Evolutionary conservation across 2,888 invertebrate species (phyloP), one percentile per base, ranked within the genome.

Genomic region (Calameuta pallipes): DNA sequence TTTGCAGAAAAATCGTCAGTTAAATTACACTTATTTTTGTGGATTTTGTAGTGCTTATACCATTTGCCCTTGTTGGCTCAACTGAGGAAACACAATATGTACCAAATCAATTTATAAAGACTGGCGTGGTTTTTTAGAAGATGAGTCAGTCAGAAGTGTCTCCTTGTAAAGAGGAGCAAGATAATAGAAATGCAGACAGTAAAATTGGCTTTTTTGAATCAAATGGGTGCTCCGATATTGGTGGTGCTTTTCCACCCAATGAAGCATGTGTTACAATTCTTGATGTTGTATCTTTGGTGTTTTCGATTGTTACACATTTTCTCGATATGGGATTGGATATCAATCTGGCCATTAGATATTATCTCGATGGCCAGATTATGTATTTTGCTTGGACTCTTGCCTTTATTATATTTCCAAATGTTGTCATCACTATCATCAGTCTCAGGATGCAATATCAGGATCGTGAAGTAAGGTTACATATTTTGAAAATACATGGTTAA

Each of bases 391-490:
- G 95, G 91, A 96, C 96, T 1, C 89, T 95, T 74, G 93, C 93
- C 68, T 95, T 96, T 87, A 95, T 96, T 83, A 92, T 96, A 74
- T 90, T 96, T 84, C 96, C 96, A 74, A 95, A 96, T 0, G 92
- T 96, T 82, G 94, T 96, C 37, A 96, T 95, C 89, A 96, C 95
- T 15, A 94, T 94, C 15, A 94, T 96, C 76, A 96, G 96, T 76
- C 93, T 95, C 82, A 92, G 95, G 90, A 96, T 96, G 96, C 95
- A 89, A 79, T 81, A 83, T 69, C 90, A 91, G 83, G 90, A 91
- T 83, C 79, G 84, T 76, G 82, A 90, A 89, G 91, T 91, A 82
- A 83, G 9, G 1, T 56, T 56, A 56, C 9, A 56, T 23, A 56
- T 56, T 56, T 56, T 56, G 9, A 15, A 56, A 6, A 71, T n/a